Evolutionary conservation across 2,113 vertebrate species (phyloP).

Genomic region (Synchiropus splendidus): DNA sequence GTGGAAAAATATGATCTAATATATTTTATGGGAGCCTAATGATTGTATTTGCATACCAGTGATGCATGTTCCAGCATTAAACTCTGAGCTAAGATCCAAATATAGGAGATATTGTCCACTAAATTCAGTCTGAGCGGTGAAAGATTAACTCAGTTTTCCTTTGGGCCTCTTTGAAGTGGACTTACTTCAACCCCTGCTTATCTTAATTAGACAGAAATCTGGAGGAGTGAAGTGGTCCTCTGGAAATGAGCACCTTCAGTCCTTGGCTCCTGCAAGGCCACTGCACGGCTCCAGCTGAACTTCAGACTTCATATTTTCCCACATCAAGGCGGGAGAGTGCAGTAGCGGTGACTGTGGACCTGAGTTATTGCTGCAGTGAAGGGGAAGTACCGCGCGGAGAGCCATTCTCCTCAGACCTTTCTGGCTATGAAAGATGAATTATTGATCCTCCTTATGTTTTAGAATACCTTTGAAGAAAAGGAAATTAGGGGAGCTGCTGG

Average conservation of each 20-base stretch:
- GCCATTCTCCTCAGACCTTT: constrained; percentile 5
- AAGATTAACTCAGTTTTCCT: constrained; percentile 62
- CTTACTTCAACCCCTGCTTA: constrained; percentile 52
- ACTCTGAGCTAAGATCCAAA: too few relatives aligned
- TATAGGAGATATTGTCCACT: constrained; percentile 15
- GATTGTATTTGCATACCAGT: background rate
- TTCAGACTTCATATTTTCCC: constrained; percentile 27
- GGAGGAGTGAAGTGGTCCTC: constrained; percentile 46
- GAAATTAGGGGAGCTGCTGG: too few relatives aligned
- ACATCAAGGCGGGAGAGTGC: constrained; percentile 4
- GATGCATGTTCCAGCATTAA: background rate
- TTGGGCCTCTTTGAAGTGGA: constrained; percentile 59
- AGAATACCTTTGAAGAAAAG: constrained; percentile 1
- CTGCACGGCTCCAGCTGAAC: constrained; percentile 10
- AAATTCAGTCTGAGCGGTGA: constrained; percentile 41
- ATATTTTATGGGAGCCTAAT: too few relatives aligned
- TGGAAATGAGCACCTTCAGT: constrained; percentile 37
- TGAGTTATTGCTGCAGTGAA: constrained; percentile 2
- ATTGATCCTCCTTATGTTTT: constrained; percentile 16
- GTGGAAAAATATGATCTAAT: too few relatives aligned
- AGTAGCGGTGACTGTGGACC: constrained; percentile 9
- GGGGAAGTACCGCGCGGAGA: constrained; percentile 1
- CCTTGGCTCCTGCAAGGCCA: constrained; percentile 17
- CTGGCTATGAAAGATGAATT: constrained; percentile 19
- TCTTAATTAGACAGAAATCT: constrained; percentile 62